A percentile compares a stretch with the other conserved stretches of the same genome.
Conservation (phyloP, 1,140 invertebrate species). For the Dysdera silvatica region DNA sequence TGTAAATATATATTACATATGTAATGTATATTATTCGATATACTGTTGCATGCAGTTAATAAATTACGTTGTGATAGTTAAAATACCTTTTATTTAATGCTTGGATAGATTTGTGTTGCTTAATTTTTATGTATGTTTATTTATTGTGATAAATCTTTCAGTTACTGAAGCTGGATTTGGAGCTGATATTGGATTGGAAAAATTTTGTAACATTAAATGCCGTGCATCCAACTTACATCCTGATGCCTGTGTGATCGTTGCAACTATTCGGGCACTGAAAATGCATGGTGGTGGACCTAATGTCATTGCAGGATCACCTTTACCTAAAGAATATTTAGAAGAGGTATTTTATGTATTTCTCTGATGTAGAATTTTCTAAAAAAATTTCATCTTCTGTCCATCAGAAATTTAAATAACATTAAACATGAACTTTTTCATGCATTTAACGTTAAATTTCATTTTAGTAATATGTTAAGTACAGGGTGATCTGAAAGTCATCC, state of each 20-base stretch:
- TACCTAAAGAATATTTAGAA: conserved; percentile 73
- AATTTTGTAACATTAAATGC: conserved; percentile 98
- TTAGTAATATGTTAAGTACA: too few relatives aligned
- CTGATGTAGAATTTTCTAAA: not conserved
- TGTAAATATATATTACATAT: too few relatives aligned
- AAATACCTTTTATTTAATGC: too few relatives aligned
- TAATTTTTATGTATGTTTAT: not conserved
- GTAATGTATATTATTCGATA: too few relatives aligned
- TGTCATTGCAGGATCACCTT: conserved; percentile 71
- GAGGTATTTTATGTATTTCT: conserved; percentile 41
- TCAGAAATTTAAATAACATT: not conserved
- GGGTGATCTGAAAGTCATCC: too few relatives aligned
- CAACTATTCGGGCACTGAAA: conserved; percentile 89
- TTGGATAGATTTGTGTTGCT: too few relatives aligned
- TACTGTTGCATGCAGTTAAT: too few relatives aligned
- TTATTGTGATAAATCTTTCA: conserved; percentile 29
- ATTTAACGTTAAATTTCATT: not conserved
- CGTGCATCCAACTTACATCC: conserved; percentile 74
- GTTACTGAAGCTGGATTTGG: conserved; percentile 98
- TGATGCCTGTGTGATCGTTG: conserved; percentile 84
- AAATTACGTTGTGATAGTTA: too few relatives aligned
- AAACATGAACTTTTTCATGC: not conserved
- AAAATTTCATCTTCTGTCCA: not conserved
- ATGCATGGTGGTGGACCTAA: conserved; percentile 95
- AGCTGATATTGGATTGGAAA: conserved; percentile 98